phyloP scores from a whole-genome alignment of 2,888 invertebrate species.

The Ochropleura plecta region DNA sequence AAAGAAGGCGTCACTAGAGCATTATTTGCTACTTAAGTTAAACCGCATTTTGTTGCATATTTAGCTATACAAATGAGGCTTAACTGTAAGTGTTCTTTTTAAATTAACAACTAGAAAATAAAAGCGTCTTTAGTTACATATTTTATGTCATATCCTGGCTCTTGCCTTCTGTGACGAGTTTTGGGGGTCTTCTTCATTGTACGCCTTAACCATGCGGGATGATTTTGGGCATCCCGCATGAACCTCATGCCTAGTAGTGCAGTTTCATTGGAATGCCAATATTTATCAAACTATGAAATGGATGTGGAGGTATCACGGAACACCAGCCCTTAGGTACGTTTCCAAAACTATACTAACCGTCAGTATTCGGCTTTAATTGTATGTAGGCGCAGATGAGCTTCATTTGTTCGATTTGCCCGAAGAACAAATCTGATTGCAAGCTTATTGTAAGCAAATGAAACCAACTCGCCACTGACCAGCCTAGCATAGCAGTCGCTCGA shows the following conservation, averaged over 20 bases:
- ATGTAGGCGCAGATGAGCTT: slow-evolving; percentile 80
- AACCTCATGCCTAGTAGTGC: not conserved
- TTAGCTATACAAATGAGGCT: not conserved
- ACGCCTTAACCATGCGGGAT: not conserved
- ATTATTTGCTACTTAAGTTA: not conserved
- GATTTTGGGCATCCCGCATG: not conserved
- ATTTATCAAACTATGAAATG: not conserved
- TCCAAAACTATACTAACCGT: slow-evolving; percentile 66
- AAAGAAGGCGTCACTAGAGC: not conserved
- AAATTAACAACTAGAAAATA: not conserved
- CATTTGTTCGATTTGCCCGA: slow-evolving; percentile 78
- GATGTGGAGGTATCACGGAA: not conserved
- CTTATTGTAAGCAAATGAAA: slow-evolving; percentile 63
- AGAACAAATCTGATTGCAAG: slow-evolving; percentile 71
- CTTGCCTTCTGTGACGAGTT: not conserved
- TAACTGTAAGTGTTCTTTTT: not conserved
- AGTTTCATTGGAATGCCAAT: not conserved
- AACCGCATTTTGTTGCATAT: not conserved
- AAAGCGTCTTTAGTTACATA: not conserved
- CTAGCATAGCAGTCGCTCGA: slow-evolving; percentile 68
- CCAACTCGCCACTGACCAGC: slow-evolving; percentile 76
- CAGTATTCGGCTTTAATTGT: slow-evolving; percentile 74
- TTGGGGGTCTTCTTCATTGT: not conserved
- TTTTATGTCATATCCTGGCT: not conserved
- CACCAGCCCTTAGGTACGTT: not conserved